Percentiles rank a stretch among this genome's conserved stretches.
These are phyloP conservation scores for Oxyruncus cristatus DNA, from an alignment of 2,113 vertebrate species.

Conservation along the genomic window DNA sequence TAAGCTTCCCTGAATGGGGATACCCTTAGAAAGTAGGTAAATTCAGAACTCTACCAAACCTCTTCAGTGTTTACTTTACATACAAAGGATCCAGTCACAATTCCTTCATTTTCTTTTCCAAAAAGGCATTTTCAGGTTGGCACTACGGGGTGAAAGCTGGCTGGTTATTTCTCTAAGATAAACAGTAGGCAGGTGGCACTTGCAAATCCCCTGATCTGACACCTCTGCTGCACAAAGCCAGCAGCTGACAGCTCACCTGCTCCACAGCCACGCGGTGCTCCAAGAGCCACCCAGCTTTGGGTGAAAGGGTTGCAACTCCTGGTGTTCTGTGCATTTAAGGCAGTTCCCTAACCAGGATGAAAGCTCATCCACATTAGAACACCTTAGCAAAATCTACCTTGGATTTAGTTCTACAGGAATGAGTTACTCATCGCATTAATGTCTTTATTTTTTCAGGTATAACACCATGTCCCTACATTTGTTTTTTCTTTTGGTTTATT, in stretches of 20 bases:
- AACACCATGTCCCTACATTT: background rate
- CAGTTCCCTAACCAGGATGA: background rate
- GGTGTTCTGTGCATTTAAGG: background rate
- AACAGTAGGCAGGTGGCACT: background rate
- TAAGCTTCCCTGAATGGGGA: background rate
- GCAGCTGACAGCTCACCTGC: background rate
- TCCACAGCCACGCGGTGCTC: background rate
- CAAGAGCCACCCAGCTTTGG: rapidly evolving
- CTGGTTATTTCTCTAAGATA: background rate
- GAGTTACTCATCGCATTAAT: background rate
- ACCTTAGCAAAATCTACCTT: background rate
- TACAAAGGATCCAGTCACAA: background rate
- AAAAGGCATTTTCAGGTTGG: background rate
- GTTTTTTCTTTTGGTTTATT: background rate
- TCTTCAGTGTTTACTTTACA: background rate
- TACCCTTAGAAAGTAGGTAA: background rate
- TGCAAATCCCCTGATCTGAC: background rate
- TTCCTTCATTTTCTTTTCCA: background rate
- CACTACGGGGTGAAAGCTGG: background rate
- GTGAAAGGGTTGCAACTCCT: background rate
- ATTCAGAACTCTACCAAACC: background rate
- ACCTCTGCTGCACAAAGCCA: background rate
- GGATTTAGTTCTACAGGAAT: background rate
- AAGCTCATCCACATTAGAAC: background rate
- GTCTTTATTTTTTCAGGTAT: background rate